These are phyloP conservation scores for Tiliqua scincoides DNA, from an alignment of 2,113 vertebrate species.

Conservation along the genomic window DNA sequence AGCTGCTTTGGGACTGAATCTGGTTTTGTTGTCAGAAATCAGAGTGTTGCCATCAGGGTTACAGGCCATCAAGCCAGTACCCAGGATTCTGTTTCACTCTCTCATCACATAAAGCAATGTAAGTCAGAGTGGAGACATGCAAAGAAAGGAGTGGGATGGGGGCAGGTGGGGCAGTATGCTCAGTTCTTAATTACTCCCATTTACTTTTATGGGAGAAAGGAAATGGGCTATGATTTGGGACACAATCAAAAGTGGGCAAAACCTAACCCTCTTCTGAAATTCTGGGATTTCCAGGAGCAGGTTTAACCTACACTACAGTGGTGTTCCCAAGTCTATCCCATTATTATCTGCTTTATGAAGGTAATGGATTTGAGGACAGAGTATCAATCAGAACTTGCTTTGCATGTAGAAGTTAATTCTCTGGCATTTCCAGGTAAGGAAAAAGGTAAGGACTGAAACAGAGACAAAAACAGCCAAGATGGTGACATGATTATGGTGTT, in stretches of 20 bases:
- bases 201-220: not conserved
- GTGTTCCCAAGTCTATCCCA: not conserved
- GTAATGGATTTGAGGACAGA: not conserved
- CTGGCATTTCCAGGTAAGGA: no score
- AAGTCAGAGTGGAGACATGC: not conserved
- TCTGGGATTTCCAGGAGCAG: not conserved
- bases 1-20: not conserved
- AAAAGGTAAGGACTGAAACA: no score
- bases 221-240: not conserved
- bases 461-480: no score
- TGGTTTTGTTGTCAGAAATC: not conserved
- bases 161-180: no score
- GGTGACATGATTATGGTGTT: no score
- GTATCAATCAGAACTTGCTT: no score
- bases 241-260: not conserved
- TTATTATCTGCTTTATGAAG: not conserved
- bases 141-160: not conserved
- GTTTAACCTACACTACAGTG: not conserved
- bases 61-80: not conserved
- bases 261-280: not conserved
- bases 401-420: no score
- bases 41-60: accelerated
- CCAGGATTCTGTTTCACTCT: not conserved
- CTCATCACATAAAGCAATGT: not conserved
- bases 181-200: not conserved